Evolutionary conservation across 2,113 vertebrate genomes (phyloP).

Genomic region (Empidonax traillii): DNA sequence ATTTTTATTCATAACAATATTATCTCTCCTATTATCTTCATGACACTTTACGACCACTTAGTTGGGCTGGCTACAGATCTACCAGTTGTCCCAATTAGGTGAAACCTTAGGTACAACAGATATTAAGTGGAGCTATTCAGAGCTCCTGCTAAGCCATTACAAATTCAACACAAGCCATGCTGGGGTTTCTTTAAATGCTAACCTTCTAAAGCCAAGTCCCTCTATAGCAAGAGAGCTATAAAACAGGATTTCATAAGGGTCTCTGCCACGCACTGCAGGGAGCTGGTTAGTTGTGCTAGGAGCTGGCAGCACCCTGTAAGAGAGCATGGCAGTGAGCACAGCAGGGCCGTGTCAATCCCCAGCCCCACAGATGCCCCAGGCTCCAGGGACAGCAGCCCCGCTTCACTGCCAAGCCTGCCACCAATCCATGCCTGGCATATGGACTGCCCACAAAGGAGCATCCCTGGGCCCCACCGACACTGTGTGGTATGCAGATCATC

Average conservation of each 20-base stretch:
- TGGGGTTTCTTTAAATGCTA: neutral
- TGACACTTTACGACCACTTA: neutral
- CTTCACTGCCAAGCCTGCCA: neutral
- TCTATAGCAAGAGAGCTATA: neutral
- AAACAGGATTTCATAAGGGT: neutral
- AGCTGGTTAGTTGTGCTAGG: neutral
- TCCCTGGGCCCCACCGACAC: neutral
- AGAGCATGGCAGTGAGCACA: accelerated
- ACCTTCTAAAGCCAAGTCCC: neutral
- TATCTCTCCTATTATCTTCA: neutral
- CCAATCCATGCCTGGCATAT: neutral
- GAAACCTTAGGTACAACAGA: neutral
- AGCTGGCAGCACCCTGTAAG: neutral
- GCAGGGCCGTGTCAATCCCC: accelerated
- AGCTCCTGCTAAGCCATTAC: neutral
- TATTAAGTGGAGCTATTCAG: neutral
- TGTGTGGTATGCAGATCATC: accelerated
- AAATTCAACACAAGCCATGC: neutral
- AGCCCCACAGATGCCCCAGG: accelerated
- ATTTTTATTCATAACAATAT: neutral
- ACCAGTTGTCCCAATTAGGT: neutral
- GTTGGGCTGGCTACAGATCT: neutral
- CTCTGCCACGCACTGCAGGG: neutral
- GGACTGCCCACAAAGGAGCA: neutral
- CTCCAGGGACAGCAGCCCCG: neutral